Percentiles rank a stretch among this genome's conserved stretches.
These are phyloP conservation scores for Acipenser transmontanus DNA, from an alignment of 2,797 vertebrate genomes.

Conservation along the genomic window DNA sequence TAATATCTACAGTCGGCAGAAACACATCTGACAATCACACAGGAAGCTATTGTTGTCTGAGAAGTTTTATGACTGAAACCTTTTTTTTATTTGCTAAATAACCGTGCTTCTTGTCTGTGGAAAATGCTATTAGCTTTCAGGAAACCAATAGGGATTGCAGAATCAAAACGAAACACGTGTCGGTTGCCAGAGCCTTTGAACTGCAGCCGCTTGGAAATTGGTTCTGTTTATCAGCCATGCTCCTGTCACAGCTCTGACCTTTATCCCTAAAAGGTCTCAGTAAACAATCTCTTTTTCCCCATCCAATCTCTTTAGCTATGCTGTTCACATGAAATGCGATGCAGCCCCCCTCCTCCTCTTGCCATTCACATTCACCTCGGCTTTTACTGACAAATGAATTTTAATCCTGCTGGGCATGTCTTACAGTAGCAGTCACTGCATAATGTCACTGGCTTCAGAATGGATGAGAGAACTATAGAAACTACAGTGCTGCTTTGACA, in stretches of 20 bases:
- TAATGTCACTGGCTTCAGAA: neutral
- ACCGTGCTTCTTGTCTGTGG: too few species aligned
- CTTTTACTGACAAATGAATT: neutral
- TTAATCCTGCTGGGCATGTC: neutral
- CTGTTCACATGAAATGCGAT: neutral
- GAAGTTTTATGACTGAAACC: too few species aligned
- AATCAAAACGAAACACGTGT: neutral
- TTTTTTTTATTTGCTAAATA: too few species aligned
- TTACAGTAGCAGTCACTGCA: neutral
- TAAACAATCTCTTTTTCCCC: too few species aligned
- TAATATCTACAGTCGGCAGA: too few species aligned
- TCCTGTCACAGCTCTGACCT: conserved; percentile 5
- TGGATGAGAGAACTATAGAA: neutral
- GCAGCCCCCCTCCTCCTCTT: neutral
- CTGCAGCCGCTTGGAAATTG: conserved; percentile 8
- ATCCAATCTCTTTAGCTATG: neutral
- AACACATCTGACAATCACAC: too few species aligned
- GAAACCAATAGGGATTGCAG: conserved; percentile 3
- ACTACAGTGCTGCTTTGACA: neutral
- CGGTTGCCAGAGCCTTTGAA: conserved; percentile 8
- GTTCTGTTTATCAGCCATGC: conserved; percentile 3
- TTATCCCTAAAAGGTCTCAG: too few species aligned
- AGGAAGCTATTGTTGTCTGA: too few species aligned
- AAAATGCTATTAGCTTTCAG: too few species aligned
- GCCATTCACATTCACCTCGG: neutral